Percentiles rank a stretch among this genome's conserved stretches.
Conservation (phyloP, 2,113 vertebrate genomes). For the Atractosteus spatula region DNA sequence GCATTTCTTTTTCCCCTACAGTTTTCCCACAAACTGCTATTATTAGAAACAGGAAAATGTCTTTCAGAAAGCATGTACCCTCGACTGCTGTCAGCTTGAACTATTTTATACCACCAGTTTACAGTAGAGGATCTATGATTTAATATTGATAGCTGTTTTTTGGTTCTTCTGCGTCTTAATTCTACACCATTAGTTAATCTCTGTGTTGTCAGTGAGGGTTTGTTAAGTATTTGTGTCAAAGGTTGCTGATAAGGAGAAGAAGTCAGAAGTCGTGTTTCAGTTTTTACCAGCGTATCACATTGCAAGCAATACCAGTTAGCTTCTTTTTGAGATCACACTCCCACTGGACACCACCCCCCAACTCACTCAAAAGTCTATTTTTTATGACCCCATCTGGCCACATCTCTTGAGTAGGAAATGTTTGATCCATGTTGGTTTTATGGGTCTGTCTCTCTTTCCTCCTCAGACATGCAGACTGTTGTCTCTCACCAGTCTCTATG, state of each 20-base stretch:
- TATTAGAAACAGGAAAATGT: no score
- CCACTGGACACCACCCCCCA: conserved; percentile 5
- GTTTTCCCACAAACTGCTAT: no score
- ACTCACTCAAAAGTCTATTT: not conserved
- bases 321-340: not conserved
- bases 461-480: not conserved
- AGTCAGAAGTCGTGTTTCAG: not conserved
- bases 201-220: not conserved
- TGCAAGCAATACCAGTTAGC: not conserved
- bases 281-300: not conserved
- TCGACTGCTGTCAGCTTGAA: no score
- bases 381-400: conserved; percentile 14
- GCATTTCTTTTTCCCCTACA: no score
- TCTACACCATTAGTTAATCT: not conserved
- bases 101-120: no score
- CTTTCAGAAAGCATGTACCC: not conserved
- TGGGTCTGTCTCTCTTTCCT: conserved; percentile 5
- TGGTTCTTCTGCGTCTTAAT: not conserved
- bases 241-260: conserved; percentile 10
- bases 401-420: conserved; percentile 10
- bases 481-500: not conserved
- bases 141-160: not conserved
- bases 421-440: conserved; percentile 2
- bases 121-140: not conserved
- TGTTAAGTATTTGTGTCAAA: conserved; percentile 14